Percentiles rank a stretch among this genome's conserved stretches.
Conservation (phyloP, 2,113 vertebrate genomes). For the Forbesichthys papilliferus region DNA sequence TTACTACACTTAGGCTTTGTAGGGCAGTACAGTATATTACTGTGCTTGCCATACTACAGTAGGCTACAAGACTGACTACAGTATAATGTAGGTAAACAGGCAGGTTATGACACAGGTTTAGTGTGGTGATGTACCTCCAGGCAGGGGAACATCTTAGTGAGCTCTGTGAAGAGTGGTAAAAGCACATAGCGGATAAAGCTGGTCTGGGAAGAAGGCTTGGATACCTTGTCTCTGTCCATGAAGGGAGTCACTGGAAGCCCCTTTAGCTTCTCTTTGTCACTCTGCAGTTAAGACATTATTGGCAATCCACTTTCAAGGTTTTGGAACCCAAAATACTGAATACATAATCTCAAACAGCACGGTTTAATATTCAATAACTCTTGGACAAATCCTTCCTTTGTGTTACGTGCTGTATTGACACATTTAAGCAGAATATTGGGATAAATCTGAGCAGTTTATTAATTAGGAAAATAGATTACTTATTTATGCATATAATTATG, state of each 20-base stretch:
- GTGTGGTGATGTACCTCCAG: slow-evolving; percentile 65
- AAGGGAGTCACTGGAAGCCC: slow-evolving; percentile 78
- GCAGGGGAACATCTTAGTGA: slow-evolving; percentile 75
- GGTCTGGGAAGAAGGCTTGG: slow-evolving; percentile 77
- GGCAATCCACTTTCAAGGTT: neutral
- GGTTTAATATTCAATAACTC: no score
- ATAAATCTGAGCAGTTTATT: no score
- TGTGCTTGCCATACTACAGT: no score
- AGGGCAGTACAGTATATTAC: no score
- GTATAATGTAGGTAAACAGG: neutral
- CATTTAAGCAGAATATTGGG: no score
- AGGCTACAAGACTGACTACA: neutral
- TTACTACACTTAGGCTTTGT: neutral
- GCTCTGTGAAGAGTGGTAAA: slow-evolving; percentile 75
- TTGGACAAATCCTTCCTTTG: no score
- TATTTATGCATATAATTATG: no score
- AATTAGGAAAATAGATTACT: no score
- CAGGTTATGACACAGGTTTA: neutral
- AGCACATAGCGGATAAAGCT: slow-evolving; percentile 77
- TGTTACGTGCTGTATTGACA: no score
- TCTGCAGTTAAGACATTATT: slow-evolving; percentile 46
- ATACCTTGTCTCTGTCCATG: slow-evolving; percentile 80
- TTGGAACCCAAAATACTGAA: neutral
- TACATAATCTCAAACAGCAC: neutral
- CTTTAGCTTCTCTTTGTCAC: slow-evolving; percentile 77